Conservation (phyloP, 2,888 invertebrate species). For the Eupithecia subfuscata region DNA sequence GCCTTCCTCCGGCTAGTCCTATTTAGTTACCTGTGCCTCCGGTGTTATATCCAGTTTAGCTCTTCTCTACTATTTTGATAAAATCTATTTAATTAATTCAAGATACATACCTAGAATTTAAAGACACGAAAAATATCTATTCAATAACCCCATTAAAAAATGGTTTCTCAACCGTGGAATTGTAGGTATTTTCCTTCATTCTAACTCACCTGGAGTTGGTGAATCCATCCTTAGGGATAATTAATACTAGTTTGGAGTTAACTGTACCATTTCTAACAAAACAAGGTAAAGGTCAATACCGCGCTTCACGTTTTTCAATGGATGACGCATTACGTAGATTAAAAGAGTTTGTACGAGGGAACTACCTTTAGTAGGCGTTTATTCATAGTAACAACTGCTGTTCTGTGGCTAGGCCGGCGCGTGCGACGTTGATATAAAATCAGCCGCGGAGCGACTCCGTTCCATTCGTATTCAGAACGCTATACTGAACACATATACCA, state of each 20-base stretch:
- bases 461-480: slow-evolving; percentile 48
- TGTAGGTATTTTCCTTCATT: not conserved
- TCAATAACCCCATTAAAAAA: not conserved
- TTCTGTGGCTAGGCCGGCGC: slow-evolving; percentile 35
- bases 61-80: not conserved
- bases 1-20: not conserved
- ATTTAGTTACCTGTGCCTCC: not conserved
- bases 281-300: slow-evolving; percentile 37
- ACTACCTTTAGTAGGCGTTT: slow-evolving; percentile 50
- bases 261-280: slow-evolving; percentile 8
- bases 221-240: not conserved
- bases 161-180: not conserved
- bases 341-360: slow-evolving; percentile 49
- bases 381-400: slow-evolving; percentile 27
- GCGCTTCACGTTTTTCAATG: slow-evolving; percentile 49
- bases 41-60: not conserved
- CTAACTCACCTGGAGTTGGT: not conserved
- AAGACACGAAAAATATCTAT: not conserved
- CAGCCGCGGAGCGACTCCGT: slow-evolving; percentile 26
- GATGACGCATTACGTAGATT: slow-evolving; percentile 49
- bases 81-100: too few species aligned
- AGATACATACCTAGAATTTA: not conserved
- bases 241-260: not conserved
- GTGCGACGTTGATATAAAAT: slow-evolving; percentile 54
- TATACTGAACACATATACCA: slow-evolving; percentile 21